Evolutionary conservation across 2,113 vertebrate species (phyloP).

Genomic region (Anarrhichthys ocellatus): DNA sequence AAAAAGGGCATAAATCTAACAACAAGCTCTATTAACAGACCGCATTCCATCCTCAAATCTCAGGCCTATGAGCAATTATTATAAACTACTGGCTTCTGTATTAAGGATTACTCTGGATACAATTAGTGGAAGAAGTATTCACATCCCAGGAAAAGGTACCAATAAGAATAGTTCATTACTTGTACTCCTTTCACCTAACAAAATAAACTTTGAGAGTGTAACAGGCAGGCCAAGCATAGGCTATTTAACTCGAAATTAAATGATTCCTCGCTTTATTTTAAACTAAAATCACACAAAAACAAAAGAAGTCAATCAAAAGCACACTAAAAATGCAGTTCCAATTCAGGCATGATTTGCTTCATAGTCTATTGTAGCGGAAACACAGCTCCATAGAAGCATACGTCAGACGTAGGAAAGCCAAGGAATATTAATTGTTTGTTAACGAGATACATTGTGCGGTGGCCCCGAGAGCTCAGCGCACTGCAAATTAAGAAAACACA

Average conservation of each 20-base stretch:
- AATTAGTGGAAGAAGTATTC: background rate
- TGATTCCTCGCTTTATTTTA: background rate
- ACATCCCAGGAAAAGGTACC: background rate
- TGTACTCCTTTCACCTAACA: background rate
- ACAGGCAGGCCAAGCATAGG: background rate
- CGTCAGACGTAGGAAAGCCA: background rate
- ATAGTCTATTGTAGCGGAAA: background rate
- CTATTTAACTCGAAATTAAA: background rate
- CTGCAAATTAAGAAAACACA: background rate
- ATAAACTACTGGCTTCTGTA: background rate
- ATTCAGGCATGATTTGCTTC: background rate
- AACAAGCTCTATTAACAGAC: background rate
- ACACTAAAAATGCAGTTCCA: background rate
- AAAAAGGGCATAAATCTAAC: background rate
- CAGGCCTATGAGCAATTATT: background rate
- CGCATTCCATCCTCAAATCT: background rate
- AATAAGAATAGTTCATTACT: background rate
- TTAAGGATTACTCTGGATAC: conserved; percentile 2
- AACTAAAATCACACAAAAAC: background rate
- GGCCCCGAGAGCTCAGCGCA: background rate
- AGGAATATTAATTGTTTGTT: background rate
- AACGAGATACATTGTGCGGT: background rate
- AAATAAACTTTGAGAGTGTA: background rate
- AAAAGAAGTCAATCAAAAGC: background rate
- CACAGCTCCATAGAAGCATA: background rate